Conservation (phyloP, 2,797 vertebrate species). For the Tokudaia tokunoshimensis region DNA sequence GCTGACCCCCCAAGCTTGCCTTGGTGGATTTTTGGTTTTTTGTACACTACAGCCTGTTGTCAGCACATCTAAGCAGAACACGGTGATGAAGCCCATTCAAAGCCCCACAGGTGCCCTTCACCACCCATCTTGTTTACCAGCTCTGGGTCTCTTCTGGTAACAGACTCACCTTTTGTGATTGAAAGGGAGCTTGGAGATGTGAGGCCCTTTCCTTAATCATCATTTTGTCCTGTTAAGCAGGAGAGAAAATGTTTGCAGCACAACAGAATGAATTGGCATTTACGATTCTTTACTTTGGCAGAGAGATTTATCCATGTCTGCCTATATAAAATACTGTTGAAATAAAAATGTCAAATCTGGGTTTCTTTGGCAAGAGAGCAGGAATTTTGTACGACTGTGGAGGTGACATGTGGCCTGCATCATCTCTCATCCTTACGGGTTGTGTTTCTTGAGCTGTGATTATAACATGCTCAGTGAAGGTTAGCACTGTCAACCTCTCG, state of each 20-base stretch:
- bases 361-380: conserved; percentile 67
- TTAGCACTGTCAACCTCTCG: conserved; percentile 41
- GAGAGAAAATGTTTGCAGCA: conserved; percentile 70
- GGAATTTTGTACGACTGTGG: conserved; percentile 36
- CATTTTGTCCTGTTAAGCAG: conserved; percentile 69
- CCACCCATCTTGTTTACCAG: conserved; percentile 60
- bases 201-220: conserved; percentile 73
- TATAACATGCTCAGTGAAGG: conserved; percentile 66
- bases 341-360: conserved; percentile 76
- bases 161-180: conserved; percentile 66
- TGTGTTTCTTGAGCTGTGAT: conserved; percentile 70
- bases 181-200: conserved; percentile 70
- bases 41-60: conserved; percentile 12
- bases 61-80: conserved; percentile 54
- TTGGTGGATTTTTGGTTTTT: neutral
- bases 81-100: conserved; percentile 69
- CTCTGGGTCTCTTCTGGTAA: conserved; percentile 61
- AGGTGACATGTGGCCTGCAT: conserved; percentile 51
- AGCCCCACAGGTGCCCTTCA: conserved; percentile 48
- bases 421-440: conserved; percentile 64
- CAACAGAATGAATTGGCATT: conserved; percentile 67
- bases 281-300: conserved; percentile 60
- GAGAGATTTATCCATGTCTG: conserved; percentile 48
- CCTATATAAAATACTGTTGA: conserved; percentile 70
- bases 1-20: neutral